Base-by-base conservation (phyloP, 2,888 invertebrate species). In the Eupithecia abbreviata region DNA sequence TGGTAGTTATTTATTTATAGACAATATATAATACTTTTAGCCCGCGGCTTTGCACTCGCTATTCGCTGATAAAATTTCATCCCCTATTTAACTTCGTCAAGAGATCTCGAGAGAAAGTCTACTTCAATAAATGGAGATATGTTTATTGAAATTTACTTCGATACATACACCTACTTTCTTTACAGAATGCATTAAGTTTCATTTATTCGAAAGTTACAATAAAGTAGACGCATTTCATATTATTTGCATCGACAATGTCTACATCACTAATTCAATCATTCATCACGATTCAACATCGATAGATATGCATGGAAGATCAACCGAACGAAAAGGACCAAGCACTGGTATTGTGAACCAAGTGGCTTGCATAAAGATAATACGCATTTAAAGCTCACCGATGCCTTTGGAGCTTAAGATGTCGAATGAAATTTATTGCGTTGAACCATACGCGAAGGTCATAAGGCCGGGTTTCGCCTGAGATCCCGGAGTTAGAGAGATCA, bases 291-390 rank as follows among this genome's bases (percentile, higher is more conserved):
- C 87, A 90, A 89, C 90, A 91, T 92, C 90, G 89, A 92, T 92
- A 91, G 92, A 93, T 92, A 91, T 90, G 90, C 91, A 88, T 87
- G 87, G 90, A 90, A 92, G 90, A 92, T 92, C 90, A 90, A 90
- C 89, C 87, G 87, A 91, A 90, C 89, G 88, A 90, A 90, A 89
- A 90, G 90, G 90, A 91, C 89, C 85, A 86, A 88, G 90, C 90
- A 91, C 90, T 88, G 89, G 93, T 91, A 93, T 94, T 93, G 94
- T 93, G 91, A 90, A 88, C 90, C 93, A 93, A 94, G 94, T 94
- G 93, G 92, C 90, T 93, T 93, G 94, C 94, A 94, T 94, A 94
- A 94, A 94, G 94, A 94, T 94, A 95, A 95, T 94, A 91, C 91
- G 90, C 93, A 94, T 94, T 94, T 92, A 93, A 91, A 87, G 84